Conservation (phyloP, 2,113 vertebrate species). For the Suricata suricatta region DNA sequence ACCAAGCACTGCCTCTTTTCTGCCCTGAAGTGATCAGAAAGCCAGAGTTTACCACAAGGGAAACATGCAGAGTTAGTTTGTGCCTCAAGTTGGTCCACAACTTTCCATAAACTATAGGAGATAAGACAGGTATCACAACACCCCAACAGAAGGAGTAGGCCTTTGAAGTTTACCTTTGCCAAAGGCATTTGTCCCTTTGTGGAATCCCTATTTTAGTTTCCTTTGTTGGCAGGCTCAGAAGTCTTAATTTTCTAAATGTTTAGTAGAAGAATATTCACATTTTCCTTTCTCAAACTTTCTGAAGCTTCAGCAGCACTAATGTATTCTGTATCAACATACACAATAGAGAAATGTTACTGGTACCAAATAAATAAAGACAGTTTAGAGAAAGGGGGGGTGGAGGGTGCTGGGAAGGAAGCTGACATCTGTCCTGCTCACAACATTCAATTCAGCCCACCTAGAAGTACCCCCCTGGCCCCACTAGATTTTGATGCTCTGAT, state of each 20-base stretch:
- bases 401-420: conserved; percentile 47
- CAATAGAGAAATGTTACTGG: conserved; percentile 42
- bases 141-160: background rate
- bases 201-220: background rate
- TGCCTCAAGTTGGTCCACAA: conserved; percentile 72
- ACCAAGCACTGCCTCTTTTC: conserved; percentile 80
- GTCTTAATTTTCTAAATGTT: conserved; percentile 61
- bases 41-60: conserved; percentile 68
- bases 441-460: conserved; percentile 72
- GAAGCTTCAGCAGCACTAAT: background rate
- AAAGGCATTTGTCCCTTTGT: background rate
- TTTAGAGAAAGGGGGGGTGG: conserved; percentile 22
- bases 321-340: conserved; percentile 32
- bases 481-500: conserved; percentile 29
- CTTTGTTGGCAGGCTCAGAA: background rate
- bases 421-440: conserved; percentile 55
- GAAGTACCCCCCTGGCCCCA: background rate
- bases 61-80: conserved; percentile 74
- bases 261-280: conserved; percentile 68
- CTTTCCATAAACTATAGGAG: conserved; percentile 50
- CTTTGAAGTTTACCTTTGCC: background rate
- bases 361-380: conserved; percentile 36
- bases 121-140: background rate
- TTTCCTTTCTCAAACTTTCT: conserved; percentile 61
- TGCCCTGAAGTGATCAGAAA: conserved; percentile 79